Base-by-base conservation (phyloP, 2,888 invertebrate species). In the Mythimna vitellina region DNA sequence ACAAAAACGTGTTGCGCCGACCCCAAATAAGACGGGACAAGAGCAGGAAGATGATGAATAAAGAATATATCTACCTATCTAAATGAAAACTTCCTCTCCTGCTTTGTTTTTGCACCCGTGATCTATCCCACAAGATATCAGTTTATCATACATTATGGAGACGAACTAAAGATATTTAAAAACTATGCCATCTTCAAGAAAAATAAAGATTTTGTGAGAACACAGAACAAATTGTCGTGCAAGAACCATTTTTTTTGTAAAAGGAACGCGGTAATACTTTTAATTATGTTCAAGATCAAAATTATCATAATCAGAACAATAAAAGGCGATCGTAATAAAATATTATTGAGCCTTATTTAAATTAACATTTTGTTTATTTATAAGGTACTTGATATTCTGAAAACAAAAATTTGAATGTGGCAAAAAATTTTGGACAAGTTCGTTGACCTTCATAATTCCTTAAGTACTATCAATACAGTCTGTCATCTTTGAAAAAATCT, bases 211-310 rank as follows among this genome's bases (percentile, higher is more conserved):
- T 20, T n/a, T 8, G 7, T 49, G 49, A 20, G 49, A 51, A 51
- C 20, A 51, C 49, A 8, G n/a, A 51, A 51, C 1, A 51, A n/a
- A 49, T 20, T 46, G 17, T 46, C 46, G 22, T 10, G 22, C 4
- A n/a, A 53, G n/a, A 12, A 25, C 22, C 0, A 25, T 5, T 49
- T 49, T 49, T 49, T 46, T 49, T 66, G 3, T 10, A 29, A 71
- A 32, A 35, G 32, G 32, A 70, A 56, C 32, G 54, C 46, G 69
- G 54, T 20, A 56, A 25, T 54, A 29, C 9, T 25, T 72, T 46
- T 32, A 49, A 51, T 38, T 14, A 20, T 20, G 6, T 5, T 46
- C 73, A 73, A 73, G 60, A 73, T 7, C 70, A 57, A 46, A 66
- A 49, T 64, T 32, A 66, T 9, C 8, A 70, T 35, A 70, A 70